Evolutionary conservation across 64 coral and sea anemone genomes (phyloP), one percentile per base, ranked within the genome.

Genomic region (Platygyra sinensis): DNA sequence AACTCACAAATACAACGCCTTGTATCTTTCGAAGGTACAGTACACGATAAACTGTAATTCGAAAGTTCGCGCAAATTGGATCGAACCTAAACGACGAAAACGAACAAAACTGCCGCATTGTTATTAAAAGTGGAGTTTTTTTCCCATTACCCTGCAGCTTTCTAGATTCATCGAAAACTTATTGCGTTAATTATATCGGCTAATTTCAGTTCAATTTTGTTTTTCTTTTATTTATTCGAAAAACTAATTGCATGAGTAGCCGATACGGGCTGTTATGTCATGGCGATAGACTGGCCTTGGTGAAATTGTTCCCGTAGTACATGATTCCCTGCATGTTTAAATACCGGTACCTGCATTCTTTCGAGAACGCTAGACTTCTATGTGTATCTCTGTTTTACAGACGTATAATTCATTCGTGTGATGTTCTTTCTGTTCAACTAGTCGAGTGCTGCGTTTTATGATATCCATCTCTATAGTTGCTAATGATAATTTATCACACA

Each of bases 171-270:
- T 73, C 71, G 71, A 73, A 73, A 73, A 30, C 10, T 30, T 31
- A 15, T 57, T 46, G 15, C 10, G 15, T 0, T 14, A 16, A 12
- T 57, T 57, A 14, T 57, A 57, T 57, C 15, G 54, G 9, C 54
- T 57, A 57, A 57, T 57, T 57, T 57, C 16, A 10, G 60, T 62
- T 81, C 33, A 60, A 62, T 62, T 81, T 62, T 81, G 55, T 81
- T 63, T 52, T 81, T 36, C 30, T 62, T 81, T 31, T 81, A 15
- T 81, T 81, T 17, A 81, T 16, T 36, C 14, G 30, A 81, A 52
- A 81, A 20, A 46, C 42, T 9, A 14, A 57, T 14, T 57, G n/a
- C n/a, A n/a, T n/a, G 54, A 57, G 54, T 14, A 57, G 54, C 54
- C 12, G 54, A 57, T 57, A 57, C 54, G 11, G 54, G 15, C 54